phyloP scores from a whole-genome alignment of 2,888 invertebrate genomes.

The Ophion ellenae region DNA sequence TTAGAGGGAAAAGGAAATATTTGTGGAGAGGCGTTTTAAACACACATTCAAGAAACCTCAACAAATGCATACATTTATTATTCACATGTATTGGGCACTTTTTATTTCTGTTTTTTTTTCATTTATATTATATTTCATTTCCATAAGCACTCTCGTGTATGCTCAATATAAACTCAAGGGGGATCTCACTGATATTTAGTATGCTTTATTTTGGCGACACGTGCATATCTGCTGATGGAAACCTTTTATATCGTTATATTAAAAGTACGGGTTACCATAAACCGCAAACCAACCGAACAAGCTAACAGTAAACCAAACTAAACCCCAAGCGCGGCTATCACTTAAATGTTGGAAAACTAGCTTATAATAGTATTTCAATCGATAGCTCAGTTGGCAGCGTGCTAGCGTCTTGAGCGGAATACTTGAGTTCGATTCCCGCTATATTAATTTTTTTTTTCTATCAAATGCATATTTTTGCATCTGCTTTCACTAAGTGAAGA shows the following conservation, averaged over 20 bases:
- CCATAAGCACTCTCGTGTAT: background rate
- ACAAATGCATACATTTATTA: background rate
- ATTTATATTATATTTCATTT: background rate
- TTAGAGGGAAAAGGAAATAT: background rate
- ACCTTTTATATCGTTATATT: too few relatives aligned
- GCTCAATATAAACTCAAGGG: conserved; percentile 8
- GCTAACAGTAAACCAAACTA: too few relatives aligned
- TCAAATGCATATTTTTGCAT: conserved; percentile 8
- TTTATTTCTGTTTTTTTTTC: too few relatives aligned
- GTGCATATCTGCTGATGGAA: too few relatives aligned
- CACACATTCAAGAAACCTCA: background rate
- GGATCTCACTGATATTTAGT: conserved; percentile 13
- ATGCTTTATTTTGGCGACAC: conserved; percentile 16
- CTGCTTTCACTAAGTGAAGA: background rate
- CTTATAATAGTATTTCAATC: conserved; percentile 6
- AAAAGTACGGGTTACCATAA: too few relatives aligned
- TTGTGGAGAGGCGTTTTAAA: conserved; percentile 7
- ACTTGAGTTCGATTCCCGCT: conserved; percentile 6
- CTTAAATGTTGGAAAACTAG: conserved; percentile 3
- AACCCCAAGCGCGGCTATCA: conserved; percentile 7
- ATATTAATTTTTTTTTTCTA: background rate
- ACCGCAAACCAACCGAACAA: too few relatives aligned
- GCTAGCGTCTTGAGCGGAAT: conserved; percentile 1
- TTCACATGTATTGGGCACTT: background rate
- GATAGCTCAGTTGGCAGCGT: conserved; percentile 4